A percentile compares a stretch with the other conserved stretches of the same genome.
Conservation (phyloP, 2,888 invertebrate species). For the Griposia aprilina region DNA sequence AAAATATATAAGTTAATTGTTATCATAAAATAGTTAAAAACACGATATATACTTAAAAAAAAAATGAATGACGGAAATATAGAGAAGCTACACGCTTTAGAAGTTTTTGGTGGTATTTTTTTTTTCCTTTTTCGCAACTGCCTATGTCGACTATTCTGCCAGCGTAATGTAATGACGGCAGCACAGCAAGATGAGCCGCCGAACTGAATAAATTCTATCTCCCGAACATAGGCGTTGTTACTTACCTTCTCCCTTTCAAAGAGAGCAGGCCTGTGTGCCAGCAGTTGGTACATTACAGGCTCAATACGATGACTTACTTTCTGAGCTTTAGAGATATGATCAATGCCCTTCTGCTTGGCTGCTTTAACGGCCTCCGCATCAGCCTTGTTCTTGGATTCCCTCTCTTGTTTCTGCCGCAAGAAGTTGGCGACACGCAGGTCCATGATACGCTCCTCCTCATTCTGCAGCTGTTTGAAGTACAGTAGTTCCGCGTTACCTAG, state of each 20-base stretch:
- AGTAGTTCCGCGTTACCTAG: constrained; percentile 91
- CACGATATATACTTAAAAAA: too few species aligned
- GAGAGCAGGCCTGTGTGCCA: too few species aligned
- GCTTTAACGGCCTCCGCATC: constrained; percentile 89
- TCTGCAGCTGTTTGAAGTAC: constrained; percentile 91
- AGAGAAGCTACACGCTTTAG: too few species aligned
- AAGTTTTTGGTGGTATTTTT: too few species aligned
- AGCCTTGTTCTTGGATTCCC: constrained; percentile 90
- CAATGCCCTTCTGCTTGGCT: constrained; percentile 92
- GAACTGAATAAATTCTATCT: background rate
- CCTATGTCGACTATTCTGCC: too few species aligned
- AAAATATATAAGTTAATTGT: background rate
- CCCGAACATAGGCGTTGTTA: background rate
- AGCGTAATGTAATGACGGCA: too few species aligned
- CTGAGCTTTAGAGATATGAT: constrained; percentile 88
- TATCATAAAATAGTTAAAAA: too few species aligned
- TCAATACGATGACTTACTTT: constrained; percentile 76
- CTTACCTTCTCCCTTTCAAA: background rate
- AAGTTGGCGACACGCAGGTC: constrained; percentile 92
- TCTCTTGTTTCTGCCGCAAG: constrained; percentile 91
- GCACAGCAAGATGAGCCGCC: too few species aligned
- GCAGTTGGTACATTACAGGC: too few species aligned
- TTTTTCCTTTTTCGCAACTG: too few species aligned
- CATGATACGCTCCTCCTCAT: constrained; percentile 92
- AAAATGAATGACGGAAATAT: too few species aligned